These are phyloP conservation scores for Protonibea diacanthus DNA, from an alignment of 2,797 vertebrate genomes.

Conservation along the genomic window DNA sequence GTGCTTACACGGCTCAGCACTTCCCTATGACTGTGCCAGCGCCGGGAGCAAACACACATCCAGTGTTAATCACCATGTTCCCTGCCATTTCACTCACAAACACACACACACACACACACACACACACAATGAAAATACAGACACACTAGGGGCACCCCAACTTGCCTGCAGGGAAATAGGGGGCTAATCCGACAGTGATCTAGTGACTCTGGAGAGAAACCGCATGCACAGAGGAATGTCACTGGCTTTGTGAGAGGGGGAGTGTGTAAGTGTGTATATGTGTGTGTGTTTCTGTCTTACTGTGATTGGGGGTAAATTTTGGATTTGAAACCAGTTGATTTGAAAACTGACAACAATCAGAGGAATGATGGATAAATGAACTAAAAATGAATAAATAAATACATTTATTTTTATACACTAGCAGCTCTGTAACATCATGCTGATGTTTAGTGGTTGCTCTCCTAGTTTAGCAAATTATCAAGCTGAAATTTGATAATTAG, in stretches of 20 bases:
- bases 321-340: background rate
- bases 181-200: slow-evolving; percentile 86
- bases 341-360: background rate
- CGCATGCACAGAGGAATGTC: slow-evolving; percentile 62
- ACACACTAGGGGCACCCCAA: slow-evolving; percentile 72
- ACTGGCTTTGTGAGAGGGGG: slow-evolving; percentile 49
- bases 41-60: slow-evolving; percentile 74
- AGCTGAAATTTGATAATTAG: background rate
- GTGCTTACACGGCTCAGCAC: slow-evolving; percentile 82
- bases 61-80: slow-evolving; percentile 80
- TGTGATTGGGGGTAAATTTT: slow-evolving; percentile 9
- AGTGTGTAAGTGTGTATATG: slow-evolving; percentile 33
- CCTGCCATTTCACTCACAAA: slow-evolving; percentile 52
- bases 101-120: slow-evolving; percentile 33
- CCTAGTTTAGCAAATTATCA: background rate
- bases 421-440: background rate
- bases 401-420: background rate
- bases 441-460: background rate
- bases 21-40: slow-evolving; percentile 73
- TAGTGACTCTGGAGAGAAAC: slow-evolving; percentile 80
- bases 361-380: background rate
- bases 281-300: slow-evolving; percentile 13
- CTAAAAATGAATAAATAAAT: background rate
- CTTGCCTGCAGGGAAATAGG: slow-evolving; percentile 75
- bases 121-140: slow-evolving; percentile 52